Conservation (phyloP, 2,888 invertebrate genomes). For the Zygothrica quintamaculata region DNA sequence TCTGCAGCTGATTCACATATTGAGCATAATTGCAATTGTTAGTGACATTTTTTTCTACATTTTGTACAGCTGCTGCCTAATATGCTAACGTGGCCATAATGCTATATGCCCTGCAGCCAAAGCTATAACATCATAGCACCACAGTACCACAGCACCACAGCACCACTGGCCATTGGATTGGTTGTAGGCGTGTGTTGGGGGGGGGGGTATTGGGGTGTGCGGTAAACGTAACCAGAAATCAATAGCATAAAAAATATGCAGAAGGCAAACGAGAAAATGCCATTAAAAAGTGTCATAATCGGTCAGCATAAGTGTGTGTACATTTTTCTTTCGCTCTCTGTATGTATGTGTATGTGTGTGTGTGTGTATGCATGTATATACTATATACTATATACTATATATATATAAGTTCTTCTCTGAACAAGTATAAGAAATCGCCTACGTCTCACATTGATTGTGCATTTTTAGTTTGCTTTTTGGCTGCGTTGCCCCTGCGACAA, state of each 20-base stretch:
- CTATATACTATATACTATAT: too few relatives aligned
- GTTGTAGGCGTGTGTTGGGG: too few relatives aligned
- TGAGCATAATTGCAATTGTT: constrained; percentile 24
- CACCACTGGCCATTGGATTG: too few relatives aligned
- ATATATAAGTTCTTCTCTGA: too few relatives aligned
- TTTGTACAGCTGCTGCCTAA: constrained; percentile 19
- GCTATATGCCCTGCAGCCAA: too few relatives aligned
- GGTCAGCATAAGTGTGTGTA: constrained; percentile 72
- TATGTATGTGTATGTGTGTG: constrained; percentile 21
- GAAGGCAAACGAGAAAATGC: constrained; percentile 71
- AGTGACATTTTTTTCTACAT: constrained; percentile 16
- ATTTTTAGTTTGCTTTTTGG: constrained; percentile 49
- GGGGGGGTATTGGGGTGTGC: constrained; percentile 3
- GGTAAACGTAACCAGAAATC: constrained; percentile 63
- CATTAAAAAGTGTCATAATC: constrained; percentile 79
- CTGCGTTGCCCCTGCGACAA: constrained; percentile 2
- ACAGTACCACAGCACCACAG: not conserved
- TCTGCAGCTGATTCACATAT: constrained; percentile 28
- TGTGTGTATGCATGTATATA: not conserved
- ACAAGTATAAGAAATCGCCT: constrained; percentile 7
- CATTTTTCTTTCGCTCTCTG: not conserved
- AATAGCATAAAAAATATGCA: constrained; percentile 73
- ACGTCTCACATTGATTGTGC: constrained; percentile 17
- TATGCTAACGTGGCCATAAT: constrained; percentile 6
- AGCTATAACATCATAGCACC: not conserved